Percentiles rank a stretch among this genome's conserved stretches.
These are phyloP conservation scores for Prolemur simus DNA, from an alignment of 2,113 vertebrate species.

Conservation along the genomic window DNA sequence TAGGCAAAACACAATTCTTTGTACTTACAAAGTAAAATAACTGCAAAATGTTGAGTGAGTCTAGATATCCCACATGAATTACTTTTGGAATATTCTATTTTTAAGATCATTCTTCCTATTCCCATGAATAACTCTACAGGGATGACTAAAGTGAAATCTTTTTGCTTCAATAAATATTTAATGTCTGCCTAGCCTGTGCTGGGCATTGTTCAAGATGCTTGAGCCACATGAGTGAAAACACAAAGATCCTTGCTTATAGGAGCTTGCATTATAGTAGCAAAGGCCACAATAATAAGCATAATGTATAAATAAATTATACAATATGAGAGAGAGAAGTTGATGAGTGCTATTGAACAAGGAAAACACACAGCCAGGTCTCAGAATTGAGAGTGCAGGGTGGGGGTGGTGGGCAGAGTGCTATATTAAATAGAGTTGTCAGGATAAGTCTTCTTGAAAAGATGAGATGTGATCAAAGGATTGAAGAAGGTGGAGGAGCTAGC, in stretches of 20 bases:
- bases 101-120: neutral
- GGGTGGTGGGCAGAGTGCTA: neutral
- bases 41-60: neutral
- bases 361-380: neutral
- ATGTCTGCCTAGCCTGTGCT: neutral
- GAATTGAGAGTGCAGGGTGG: neutral
- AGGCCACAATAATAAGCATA: neutral
- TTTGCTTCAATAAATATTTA: neutral
- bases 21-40: neutral
- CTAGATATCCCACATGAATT: neutral
- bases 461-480: neutral
- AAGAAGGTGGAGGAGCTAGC: neutral
- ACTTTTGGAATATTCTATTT: neutral
- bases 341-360: neutral
- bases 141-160: constrained; percentile 6
- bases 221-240: neutral
- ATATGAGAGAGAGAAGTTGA: neutral
- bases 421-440: neutral
- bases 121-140: neutral
- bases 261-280: neutral
- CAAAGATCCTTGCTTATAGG: neutral
- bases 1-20: neutral
- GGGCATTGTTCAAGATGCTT: neutral
- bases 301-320: neutral
- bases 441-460: constrained; percentile 11